These are phyloP conservation scores for Phalloptychus januarius DNA, from an alignment of 2,797 vertebrate species.

Conservation along the genomic window DNA sequence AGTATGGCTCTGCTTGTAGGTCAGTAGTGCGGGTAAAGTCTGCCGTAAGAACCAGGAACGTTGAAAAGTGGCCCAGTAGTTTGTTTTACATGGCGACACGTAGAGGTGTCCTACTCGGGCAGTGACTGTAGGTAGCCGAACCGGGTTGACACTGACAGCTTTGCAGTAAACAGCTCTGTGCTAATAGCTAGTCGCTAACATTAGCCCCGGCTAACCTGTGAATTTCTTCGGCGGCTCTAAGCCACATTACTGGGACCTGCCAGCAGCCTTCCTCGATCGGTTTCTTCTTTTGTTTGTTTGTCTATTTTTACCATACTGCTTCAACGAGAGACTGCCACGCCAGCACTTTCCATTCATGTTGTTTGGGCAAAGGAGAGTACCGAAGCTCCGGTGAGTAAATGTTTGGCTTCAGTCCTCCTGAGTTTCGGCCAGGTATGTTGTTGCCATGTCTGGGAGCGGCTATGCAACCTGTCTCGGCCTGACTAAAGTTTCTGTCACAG, in stretches of 20 bases:
- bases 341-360: constrained; percentile 69
- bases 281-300: background rate
- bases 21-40: constrained; percentile 60
- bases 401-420: constrained; percentile 1
- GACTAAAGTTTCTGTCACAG: background rate
- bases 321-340: constrained; percentile 24
- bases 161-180: constrained; percentile 66
- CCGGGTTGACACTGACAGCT: constrained; percentile 64
- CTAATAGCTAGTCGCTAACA: constrained; percentile 43
- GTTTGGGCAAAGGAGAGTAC: constrained; percentile 42
- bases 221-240: constrained; percentile 26
- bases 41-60: background rate
- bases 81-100: background rate
- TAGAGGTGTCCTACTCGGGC: background rate
- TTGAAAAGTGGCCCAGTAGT: background rate
- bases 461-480: constrained; percentile 44
- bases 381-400: constrained; percentile 61
- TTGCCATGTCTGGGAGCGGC: constrained; percentile 61
- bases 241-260: constrained; percentile 26
- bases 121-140: constrained; percentile 9
- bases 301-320: constrained; percentile 1
- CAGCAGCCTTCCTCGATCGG: constrained; percentile 7
- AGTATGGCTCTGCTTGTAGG: constrained; percentile 59
- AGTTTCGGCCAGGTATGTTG: constrained; percentile 45
- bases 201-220: constrained; percentile 51